Evolutionary conservation across 2,797 vertebrate genomes (phyloP), one percentile per base, ranked within the genome.

Genomic region (Gallirallus australis): DNA sequence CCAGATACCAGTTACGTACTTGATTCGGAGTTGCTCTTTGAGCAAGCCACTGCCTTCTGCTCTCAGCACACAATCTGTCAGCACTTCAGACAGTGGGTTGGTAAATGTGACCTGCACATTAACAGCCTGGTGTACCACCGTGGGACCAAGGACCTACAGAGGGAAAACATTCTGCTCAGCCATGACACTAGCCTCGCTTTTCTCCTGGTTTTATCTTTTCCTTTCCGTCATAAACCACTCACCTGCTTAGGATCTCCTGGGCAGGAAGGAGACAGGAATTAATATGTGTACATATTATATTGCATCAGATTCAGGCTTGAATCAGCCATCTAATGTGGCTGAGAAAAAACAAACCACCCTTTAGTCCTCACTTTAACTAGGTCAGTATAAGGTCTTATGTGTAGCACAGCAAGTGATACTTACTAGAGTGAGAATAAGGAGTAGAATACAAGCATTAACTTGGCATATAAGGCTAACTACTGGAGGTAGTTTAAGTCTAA

Each of bases 21-120:
- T 39, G 7, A 98, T 95, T 92, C 60, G 95, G 66, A 98, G 90
- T 2, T 98, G 98, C 48, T 97, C 97, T 47, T 83, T 96, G 90
- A 98, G 95, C 82, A 98, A 94, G n/a, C 98, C 98, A 0, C 98
- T 98, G 8, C 98, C 98, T 75, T 98, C 98, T 71, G 97, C 96
- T 63, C 93, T 97, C 95, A 98, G 95, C 45, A 85, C 71, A 24
- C 97, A 97, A 89, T 96, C 92, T 54, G 93, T 79, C 59, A 97
- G 95, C 8, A 10, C 94, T 10, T 97, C 97, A 16, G 27, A 61
- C 57, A 98, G 90, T 0, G 97, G 98, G 65, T 98, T 98, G 89
- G 95, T 93, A 40, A 98, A 97, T 5, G 91, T 95, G 50, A 98
- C 97, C 78, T 97, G 92, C 70, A 98, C 94, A 0, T 7, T 12